Evolutionary conservation across 2,797 vertebrate genomes (phyloP).

Genomic region (Sciurus vulgaris): DNA sequence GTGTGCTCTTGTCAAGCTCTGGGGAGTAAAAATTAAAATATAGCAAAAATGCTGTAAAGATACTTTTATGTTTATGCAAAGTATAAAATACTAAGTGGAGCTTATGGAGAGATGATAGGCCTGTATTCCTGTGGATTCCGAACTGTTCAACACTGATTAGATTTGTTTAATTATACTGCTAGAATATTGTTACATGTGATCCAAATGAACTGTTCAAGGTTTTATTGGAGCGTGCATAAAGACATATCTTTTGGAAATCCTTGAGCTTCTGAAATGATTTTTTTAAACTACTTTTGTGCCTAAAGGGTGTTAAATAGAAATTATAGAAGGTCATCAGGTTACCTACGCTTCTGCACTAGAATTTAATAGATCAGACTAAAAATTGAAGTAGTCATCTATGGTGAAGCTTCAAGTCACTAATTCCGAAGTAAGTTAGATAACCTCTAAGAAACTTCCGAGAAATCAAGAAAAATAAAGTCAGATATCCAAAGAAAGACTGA

Average conservation of each 20-base stretch:
- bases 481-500: neutral
- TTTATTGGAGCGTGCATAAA: neutral
- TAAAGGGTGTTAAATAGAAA: neutral
- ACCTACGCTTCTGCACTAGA: neutral
- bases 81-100: neutral
- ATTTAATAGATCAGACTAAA: neutral
- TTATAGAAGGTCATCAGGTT: neutral
- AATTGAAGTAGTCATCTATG: neutral
- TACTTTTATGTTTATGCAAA: neutral
- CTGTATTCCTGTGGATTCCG: neutral
- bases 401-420: neutral
- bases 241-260: neutral
- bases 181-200: neutral
- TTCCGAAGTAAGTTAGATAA: neutral
- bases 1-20: neutral
- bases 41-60: neutral
- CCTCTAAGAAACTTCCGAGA: neutral
- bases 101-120: neutral
- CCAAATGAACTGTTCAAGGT: neutral
- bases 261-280: neutral
- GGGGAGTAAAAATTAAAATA: neutral
- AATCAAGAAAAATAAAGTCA: neutral
- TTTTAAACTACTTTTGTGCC: neutral
- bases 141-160: neutral
- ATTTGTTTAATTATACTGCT: neutral